These are phyloP conservation scores for Triplophysa dalaica DNA, from an alignment of 2,113 vertebrate genomes.

Conservation along the genomic window DNA sequence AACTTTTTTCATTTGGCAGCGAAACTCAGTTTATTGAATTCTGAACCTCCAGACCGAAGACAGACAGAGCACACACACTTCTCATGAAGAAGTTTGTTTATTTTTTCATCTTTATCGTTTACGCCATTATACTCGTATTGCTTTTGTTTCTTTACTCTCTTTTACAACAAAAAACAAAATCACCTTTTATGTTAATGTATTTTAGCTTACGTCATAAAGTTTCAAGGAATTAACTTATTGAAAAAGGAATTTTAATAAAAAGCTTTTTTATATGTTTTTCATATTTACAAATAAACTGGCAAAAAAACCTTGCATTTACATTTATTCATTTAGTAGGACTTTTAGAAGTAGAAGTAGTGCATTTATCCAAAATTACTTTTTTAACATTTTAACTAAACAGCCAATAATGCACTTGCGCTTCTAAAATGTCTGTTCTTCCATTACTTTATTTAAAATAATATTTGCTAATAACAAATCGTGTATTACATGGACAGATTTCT, in stretches of 20 bases:
- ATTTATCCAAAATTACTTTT: too few species aligned
- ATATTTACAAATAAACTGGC: too few species aligned
- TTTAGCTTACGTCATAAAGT: not conserved
- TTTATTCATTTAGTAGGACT: too few species aligned
- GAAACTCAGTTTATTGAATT: constrained; percentile 15
- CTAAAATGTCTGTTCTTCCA: too few species aligned
- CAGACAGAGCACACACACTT: not conserved
- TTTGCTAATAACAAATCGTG: too few species aligned
- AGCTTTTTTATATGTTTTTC: not conserved
- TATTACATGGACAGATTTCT: too few species aligned
- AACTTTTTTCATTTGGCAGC: constrained; percentile 4
- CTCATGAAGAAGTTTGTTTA: constrained; percentile 22
- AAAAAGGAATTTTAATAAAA: not conserved
- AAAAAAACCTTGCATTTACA: too few species aligned
- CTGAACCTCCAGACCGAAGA: not conserved
- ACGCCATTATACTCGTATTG: constrained; percentile 6
- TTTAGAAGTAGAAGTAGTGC: too few species aligned
- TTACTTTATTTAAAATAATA: too few species aligned
- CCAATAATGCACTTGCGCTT: too few species aligned
- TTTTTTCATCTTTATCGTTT: constrained; percentile 10
- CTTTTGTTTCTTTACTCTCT: not conserved
- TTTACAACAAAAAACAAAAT: constrained; percentile 1
- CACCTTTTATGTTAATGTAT: not conserved
- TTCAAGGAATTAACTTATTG: too few species aligned
- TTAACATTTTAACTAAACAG: too few species aligned